These are phyloP conservation scores for Apamea sordens DNA, from an alignment of 2,888 invertebrate genomes.

Conservation along the genomic window DNA sequence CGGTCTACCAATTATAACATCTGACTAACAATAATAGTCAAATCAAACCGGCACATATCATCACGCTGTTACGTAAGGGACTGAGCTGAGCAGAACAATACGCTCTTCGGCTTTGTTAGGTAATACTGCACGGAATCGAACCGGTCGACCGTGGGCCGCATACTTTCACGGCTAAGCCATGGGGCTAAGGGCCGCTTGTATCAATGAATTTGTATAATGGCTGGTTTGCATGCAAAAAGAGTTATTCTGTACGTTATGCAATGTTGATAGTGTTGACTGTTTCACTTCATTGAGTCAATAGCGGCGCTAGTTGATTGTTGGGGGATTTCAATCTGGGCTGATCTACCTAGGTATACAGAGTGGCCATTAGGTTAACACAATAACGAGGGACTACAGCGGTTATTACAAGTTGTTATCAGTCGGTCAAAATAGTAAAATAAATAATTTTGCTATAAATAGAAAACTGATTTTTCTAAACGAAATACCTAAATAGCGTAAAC, in stretches of 20 bases:
- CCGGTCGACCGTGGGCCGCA: slow-evolving; percentile 48
- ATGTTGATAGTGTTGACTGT: not conserved
- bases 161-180: slow-evolving; percentile 50
- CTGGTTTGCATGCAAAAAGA: slow-evolving; percentile 31
- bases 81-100: slow-evolving; percentile 14
- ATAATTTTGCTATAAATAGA: not conserved
- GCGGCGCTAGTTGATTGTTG: not conserved
- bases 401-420: not conserved
- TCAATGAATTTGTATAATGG: slow-evolving; percentile 22
- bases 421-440: not conserved
- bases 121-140: slow-evolving; percentile 46
- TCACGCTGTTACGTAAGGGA: slow-evolving; percentile 36
- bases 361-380: not conserved
- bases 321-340: not conserved
- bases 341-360: not conserved
- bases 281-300: not conserved
- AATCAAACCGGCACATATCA: slow-evolving; percentile 16
- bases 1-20: slow-evolving; percentile 3
- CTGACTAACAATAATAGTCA: not conserved
- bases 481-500: no score
- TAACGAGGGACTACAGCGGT: not conserved
- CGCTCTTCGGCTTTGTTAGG: slow-evolving; percentile 29
- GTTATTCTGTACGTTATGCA: not conserved
- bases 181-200: slow-evolving; percentile 16
- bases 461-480: not conserved